These are phyloP conservation scores for Drosophila prosaltans DNA, from an alignment of 1,140 invertebrate species.

Conservation along the genomic window DNA sequence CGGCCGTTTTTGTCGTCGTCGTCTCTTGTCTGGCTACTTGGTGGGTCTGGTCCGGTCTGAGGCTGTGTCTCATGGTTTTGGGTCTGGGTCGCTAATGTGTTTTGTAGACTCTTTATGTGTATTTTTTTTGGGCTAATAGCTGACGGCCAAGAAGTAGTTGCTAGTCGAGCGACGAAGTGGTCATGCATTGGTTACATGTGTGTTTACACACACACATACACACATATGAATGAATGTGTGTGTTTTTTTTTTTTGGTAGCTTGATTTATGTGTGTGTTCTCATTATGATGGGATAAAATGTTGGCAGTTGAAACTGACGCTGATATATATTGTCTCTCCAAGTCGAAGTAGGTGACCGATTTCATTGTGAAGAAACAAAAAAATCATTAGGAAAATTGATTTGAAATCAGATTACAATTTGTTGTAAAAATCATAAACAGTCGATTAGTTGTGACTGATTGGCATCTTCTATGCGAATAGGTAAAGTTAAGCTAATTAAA, in stretches of 20 bases:
- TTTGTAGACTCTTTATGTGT: conserved; percentile 55
- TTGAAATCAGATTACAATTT: conserved; percentile 7
- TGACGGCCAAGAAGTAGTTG: conserved; percentile 48
- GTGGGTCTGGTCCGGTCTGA: conserved; percentile 7
- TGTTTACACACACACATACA: too few relatives aligned
- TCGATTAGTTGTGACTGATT: conserved; percentile 4
- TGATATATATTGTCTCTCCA: conserved; percentile 12
- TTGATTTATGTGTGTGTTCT: conserved; percentile 29
- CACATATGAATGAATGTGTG: not conserved
- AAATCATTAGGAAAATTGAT: conserved; percentile 9
- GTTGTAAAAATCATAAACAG: conserved; percentile 4
- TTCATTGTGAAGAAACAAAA: not conserved
- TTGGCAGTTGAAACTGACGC: conserved; percentile 49
- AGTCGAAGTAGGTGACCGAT: not conserved
- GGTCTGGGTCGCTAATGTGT: conserved; percentile 54
- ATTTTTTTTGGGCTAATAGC: conserved; percentile 76
- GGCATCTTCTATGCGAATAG: not conserved
- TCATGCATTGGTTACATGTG: too few relatives aligned
- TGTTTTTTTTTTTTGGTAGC: conserved; percentile 4
- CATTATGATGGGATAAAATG: conserved; percentile 57
- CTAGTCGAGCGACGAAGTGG: not conserved
- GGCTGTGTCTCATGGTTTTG: conserved; percentile 33
- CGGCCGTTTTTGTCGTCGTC: conserved; percentile 54
- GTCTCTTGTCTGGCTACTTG: conserved; percentile 8
- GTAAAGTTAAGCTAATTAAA: not conserved